phyloP scores from a whole-genome alignment of 2,797 vertebrate species.

The Pogonophryne albipinna region DNA sequence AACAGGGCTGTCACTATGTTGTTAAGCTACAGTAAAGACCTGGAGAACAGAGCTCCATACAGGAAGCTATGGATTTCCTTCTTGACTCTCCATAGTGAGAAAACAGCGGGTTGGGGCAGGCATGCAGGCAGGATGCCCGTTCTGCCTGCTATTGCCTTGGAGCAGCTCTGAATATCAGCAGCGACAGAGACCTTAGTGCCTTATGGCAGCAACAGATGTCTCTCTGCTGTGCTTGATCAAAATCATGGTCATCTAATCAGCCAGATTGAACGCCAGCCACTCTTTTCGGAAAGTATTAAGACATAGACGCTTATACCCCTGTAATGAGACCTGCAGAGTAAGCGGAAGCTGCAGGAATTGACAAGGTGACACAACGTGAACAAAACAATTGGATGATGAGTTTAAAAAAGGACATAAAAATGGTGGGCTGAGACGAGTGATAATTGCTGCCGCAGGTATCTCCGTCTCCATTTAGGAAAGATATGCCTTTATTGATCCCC shows the following conservation, averaged over 20 bases:
- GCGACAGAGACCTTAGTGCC: constrained; percentile 54
- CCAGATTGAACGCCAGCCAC: constrained; percentile 25
- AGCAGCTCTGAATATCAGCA: constrained; percentile 52
- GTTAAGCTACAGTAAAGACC: constrained; percentile 25
- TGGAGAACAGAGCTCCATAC: constrained; percentile 2
- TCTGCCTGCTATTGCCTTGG: constrained; percentile 29
- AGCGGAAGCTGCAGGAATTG: constrained; percentile 31
- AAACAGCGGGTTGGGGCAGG: constrained; percentile 16
- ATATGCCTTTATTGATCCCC: too few species aligned
- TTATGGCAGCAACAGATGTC: constrained; percentile 71
- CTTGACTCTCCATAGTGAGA: constrained; percentile 6
- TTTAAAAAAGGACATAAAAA: constrained; percentile 53
- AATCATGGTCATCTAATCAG: constrained; percentile 48
- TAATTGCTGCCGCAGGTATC: constrained; percentile 43
- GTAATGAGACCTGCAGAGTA: constrained; percentile 26
- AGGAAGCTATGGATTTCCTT: constrained; percentile 24
- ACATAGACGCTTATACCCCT: constrained; percentile 16
- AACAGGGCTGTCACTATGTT: constrained; percentile 11
- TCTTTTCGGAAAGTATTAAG: constrained; percentile 38
- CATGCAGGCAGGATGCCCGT: constrained; percentile 31
- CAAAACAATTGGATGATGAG: constrained; percentile 72
- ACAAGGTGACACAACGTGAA: constrained; percentile 46
- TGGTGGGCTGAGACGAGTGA: constrained; percentile 53
- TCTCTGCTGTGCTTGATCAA: constrained; percentile 50
- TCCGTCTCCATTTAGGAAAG: constrained; percentile 17